A percentile compares a stretch with the other conserved stretches of the same genome.
Conservation (phyloP, 2,888 invertebrate species). For the Tribolium freemani region DNA sequence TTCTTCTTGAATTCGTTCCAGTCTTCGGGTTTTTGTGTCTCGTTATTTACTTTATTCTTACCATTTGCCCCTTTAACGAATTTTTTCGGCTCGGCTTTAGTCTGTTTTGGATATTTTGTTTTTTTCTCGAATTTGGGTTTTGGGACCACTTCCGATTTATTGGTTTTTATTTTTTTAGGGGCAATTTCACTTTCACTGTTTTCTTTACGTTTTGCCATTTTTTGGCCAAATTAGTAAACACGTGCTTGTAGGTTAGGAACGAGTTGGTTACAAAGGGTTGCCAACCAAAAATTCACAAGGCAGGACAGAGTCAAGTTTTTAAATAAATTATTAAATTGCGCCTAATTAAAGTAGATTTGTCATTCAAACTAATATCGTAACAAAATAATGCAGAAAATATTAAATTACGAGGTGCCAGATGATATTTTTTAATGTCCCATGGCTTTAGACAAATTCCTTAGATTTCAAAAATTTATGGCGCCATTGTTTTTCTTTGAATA, state of each 20-base stretch:
- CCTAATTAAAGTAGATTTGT: no score
- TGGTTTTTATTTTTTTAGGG: not conserved
- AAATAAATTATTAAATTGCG: no score
- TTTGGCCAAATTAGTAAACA: not conserved
- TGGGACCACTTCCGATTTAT: not conserved
- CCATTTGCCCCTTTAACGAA: not conserved
- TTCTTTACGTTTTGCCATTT: conserved; percentile 27
- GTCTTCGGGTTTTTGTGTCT: conserved; percentile 71
- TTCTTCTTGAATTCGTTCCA: conserved; percentile 84
- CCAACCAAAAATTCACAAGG: no score
- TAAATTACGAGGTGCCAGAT: no score
- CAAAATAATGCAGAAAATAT: no score
- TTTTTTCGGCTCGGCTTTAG: not conserved
- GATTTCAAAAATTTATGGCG: no score
- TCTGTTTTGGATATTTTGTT: not conserved
- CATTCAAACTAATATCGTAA: no score
- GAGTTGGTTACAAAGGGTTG: no score
- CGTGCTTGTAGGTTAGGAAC: conserved; percentile 18
- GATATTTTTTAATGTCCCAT: no score
- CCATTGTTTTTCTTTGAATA: no score
- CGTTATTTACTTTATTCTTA: not conserved
- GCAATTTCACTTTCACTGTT: not conserved
- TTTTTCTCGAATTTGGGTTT: conserved; percentile 6
- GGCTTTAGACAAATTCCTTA: no score
- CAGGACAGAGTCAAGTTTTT: no score